phyloP scores from a whole-genome alignment of 2,113 vertebrate genomes.

The Pluvialis apricaria region DNA sequence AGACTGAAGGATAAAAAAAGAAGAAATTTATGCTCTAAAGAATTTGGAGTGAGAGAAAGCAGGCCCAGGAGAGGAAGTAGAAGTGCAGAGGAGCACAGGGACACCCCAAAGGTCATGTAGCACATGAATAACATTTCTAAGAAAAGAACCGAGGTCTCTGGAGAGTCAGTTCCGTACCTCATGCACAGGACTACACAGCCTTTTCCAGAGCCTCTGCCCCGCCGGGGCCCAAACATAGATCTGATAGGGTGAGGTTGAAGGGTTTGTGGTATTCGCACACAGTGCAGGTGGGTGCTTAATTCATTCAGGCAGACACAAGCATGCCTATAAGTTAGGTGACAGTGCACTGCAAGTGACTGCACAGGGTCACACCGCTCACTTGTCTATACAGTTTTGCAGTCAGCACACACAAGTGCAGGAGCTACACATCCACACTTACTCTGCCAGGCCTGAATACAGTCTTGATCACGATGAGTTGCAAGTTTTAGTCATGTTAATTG shows the following conservation, averaged over 20 bases:
- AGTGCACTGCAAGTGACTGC: accelerated
- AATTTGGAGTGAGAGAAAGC: background rate
- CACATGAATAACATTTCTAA: background rate
- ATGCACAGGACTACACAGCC: background rate
- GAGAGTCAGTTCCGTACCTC: background rate
- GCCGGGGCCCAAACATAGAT: background rate
- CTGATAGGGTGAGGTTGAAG: background rate
- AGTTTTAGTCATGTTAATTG: background rate
- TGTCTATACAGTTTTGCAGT: background rate
- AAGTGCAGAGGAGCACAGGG: background rate
- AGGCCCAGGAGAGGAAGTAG: background rate
- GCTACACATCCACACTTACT: background rate
- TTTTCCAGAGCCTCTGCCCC: background rate
- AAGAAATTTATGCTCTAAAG: background rate
- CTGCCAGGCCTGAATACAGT: background rate
- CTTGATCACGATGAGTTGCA: background rate
- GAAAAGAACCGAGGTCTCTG: background rate
- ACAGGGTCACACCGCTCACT: background rate
- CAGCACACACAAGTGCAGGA: background rate
- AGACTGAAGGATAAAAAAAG: background rate
- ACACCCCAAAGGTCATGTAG: background rate
- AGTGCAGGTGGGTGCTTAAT: background rate
- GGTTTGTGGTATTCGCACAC: background rate
- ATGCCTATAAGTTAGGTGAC: background rate
- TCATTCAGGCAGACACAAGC: background rate